phyloP scores from a whole-genome alignment of 2,797 vertebrate species.

The Myotis planiceps region DNA sequence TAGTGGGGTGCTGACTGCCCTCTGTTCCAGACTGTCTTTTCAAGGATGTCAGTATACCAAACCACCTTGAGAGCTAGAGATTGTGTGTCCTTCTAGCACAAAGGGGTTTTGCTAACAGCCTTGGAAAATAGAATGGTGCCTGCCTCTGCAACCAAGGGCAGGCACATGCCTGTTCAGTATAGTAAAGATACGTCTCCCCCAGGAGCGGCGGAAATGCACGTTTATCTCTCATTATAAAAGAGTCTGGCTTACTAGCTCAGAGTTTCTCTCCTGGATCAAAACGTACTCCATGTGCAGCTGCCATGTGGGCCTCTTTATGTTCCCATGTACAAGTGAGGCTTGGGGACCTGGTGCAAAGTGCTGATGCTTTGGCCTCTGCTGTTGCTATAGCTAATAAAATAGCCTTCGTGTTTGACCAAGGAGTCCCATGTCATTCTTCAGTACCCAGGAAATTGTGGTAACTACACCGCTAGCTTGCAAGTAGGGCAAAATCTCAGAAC shows the following conservation, averaged over 20 bases:
- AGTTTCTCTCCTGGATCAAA: neutral
- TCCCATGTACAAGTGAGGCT: neutral
- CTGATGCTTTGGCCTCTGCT: neutral
- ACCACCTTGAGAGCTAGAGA: neutral
- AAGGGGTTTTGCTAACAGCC: neutral
- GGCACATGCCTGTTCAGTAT: neutral
- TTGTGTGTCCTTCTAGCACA: neutral
- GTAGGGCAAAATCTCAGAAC: neutral
- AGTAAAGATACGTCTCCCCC: neutral
- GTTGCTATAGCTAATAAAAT: neutral
- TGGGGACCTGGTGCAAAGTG: neutral
- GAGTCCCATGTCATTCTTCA: neutral
- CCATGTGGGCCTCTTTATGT: neutral
- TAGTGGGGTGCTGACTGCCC: neutral
- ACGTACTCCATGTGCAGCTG: neutral
- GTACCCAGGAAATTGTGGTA: neutral
- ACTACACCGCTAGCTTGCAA: neutral
- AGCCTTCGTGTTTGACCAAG: neutral
- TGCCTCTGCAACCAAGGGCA: neutral
- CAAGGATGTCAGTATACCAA: neutral
- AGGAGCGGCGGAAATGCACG: neutral
- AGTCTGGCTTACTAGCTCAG: neutral
- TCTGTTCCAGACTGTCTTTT: neutral
- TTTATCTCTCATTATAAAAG: neutral
- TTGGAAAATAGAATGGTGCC: neutral